Base-by-base conservation (phyloP, 2,888 invertebrate species). In the Oxyteleia sp. region DNA sequence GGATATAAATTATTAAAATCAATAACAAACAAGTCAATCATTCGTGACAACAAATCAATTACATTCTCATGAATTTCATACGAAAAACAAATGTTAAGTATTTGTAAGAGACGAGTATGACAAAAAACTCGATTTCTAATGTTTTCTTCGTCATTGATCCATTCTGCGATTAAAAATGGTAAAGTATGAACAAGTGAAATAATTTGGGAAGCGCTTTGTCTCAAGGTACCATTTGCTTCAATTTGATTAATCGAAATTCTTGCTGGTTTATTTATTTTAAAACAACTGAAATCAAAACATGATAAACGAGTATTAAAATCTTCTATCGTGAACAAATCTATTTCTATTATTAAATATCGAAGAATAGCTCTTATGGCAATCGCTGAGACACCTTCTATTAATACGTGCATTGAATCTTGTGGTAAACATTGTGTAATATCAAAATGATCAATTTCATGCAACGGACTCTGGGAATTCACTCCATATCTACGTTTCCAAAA, bases 241-340 rank as follows among this genome's bases (percentile, higher is more conserved):
- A 61, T 43, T 13, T 61, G 61, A 3, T 43, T 43, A 7, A 16
- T n/a, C 4, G 10, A 4, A 13, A 64, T 35, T 1, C n/a, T 8
- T n/a, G 83, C 84, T 20, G 87, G 87, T 74, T 84, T 84, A 68
- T 86, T 84, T 3, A 53, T 69, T 20, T 43, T 66, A 41, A 88
- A 85, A 47, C 84, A 74, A 13, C 68, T 45, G 20, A 83, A 86
- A 64, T 85, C 63, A 43, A 87, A 87, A 61, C 41, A 43, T 7
- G 35, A 20, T 7, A 84, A 32, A 20, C 26, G 13, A 15, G 78
- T 49, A 76, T 87, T 87, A 1, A 87, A 74, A 18, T 86, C 68
- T 8, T 84, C 63, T 15, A 86, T 18, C 15, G 81, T 69, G 59
- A 87, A 84, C 5, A 63, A 15, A 0, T 47, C 5, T 13, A 1